Conservation (phyloP, 2,888 invertebrate genomes). For the Acleris holmiana region DNA sequence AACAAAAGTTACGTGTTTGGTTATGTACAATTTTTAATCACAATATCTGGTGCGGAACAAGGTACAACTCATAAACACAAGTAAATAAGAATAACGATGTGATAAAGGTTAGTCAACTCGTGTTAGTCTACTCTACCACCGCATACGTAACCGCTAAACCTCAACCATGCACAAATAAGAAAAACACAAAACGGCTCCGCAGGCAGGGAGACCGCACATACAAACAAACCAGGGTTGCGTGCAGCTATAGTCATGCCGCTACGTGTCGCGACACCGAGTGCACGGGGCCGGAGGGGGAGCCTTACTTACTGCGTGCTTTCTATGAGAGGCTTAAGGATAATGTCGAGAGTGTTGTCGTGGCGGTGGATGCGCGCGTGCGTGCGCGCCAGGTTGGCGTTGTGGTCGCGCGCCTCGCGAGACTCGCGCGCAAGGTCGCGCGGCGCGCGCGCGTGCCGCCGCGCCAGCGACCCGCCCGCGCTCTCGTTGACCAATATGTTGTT, state of each 20-base stretch:
- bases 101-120: slow-evolving; percentile 61
- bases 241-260: slow-evolving; percentile 76
- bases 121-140: slow-evolving; percentile 57
- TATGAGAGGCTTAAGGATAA: slow-evolving; percentile 83
- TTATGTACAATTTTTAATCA: slow-evolving; percentile 33
- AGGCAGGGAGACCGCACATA: slow-evolving; percentile 48
- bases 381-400: slow-evolving; percentile 77
- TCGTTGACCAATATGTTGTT: slow-evolving; percentile 83
- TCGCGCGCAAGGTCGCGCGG: slow-evolving; percentile 57
- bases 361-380: slow-evolving; percentile 72
- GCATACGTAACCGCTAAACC: slow-evolving; percentile 51
- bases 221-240: slow-evolving; percentile 71
- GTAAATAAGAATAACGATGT: slow-evolving; percentile 5
- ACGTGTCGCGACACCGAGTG: slow-evolving; percentile 70
- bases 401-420: slow-evolving; percentile 57
- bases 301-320: slow-evolving; percentile 85
- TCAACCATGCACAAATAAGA: slow-evolving; percentile 65
- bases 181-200: slow-evolving; percentile 47
- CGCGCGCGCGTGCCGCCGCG: slow-evolving; percentile 75
- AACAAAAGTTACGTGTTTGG: slow-evolving; percentile 18
- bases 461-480: slow-evolving; percentile 71
- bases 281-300: slow-evolving; percentile 54
- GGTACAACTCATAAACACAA: slow-evolving; percentile 38
- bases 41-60: slow-evolving; percentile 29
- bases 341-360: slow-evolving; percentile 84